These are phyloP conservation scores for Troides helena DNA, from an alignment of 2,888 invertebrate species.

Conservation along the genomic window DNA sequence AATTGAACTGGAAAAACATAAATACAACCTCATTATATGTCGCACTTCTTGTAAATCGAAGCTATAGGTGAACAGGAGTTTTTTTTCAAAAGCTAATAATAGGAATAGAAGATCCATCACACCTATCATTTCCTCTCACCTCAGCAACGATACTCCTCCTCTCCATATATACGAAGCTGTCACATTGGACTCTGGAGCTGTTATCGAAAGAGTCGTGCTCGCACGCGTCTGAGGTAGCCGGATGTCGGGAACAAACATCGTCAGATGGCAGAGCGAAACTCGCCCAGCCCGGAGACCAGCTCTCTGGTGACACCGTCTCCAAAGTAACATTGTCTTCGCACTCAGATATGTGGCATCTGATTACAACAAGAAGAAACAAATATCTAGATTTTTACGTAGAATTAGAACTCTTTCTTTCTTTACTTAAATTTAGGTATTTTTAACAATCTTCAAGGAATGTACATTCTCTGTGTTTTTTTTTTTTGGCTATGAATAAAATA, in stretches of 20 bases:
- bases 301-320: slow-evolving; percentile 39
- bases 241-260: slow-evolving; percentile 53
- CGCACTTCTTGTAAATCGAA: no score
- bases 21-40: no score
- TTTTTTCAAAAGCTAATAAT: no score
- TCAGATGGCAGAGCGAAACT: slow-evolving; percentile 48
- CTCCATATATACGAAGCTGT: slow-evolving; percentile 69
- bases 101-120: neutral
- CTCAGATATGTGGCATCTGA: slow-evolving; percentile 76
- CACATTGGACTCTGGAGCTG: slow-evolving; percentile 52
- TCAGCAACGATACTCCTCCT: slow-evolving; percentile 77
- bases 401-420: no score
- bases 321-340: slow-evolving; percentile 62
- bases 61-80: no score
- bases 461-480: no score
- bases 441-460: no score
- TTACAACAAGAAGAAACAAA: neutral
- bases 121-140: slow-evolving; percentile 48
- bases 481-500: no score
- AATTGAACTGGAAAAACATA: slow-evolving; percentile 74
- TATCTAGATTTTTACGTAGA: no score
- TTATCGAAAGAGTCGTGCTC: slow-evolving; percentile 58
- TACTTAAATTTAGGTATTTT: no score
- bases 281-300: slow-evolving; percentile 51
- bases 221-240: slow-evolving; percentile 48